phyloP scores from a whole-genome alignment of 2,797 vertebrate genomes.

The Lithobates pipiens region DNA sequence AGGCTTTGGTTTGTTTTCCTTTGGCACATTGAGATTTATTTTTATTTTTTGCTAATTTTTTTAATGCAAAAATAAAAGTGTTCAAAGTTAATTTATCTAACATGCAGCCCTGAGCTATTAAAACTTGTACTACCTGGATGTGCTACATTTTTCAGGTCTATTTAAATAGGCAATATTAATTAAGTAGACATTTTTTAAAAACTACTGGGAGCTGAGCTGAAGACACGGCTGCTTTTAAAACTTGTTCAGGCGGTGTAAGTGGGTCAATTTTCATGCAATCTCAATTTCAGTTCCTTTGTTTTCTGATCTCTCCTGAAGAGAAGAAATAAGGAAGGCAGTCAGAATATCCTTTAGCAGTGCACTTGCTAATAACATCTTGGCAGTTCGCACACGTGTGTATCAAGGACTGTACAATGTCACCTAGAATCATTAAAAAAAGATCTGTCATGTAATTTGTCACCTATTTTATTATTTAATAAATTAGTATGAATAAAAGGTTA shows the following conservation, averaged over 20 bases:
- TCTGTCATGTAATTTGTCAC: not conserved
- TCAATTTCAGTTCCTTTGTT: slow-evolving; percentile 17
- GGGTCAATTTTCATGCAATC: slow-evolving; percentile 46
- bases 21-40: no score
- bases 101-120: not conserved
- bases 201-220: slow-evolving; percentile 15
- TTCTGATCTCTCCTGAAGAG: slow-evolving; percentile 21
- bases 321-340: not conserved
- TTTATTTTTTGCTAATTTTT: no score
- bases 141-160: not conserved
- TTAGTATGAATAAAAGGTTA: no score
- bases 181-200: slow-evolving; percentile 23
- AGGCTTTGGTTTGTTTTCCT: no score
- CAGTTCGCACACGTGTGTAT: slow-evolving; percentile 2
- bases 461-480: no score
- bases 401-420: slow-evolving; percentile 42
- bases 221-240: not conserved
- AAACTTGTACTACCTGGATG: not conserved
- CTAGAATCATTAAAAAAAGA: not conserved
- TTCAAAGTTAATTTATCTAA: not conserved
- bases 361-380: slow-evolving; percentile 11
- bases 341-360: not conserved
- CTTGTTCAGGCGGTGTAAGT: slow-evolving; percentile 48
- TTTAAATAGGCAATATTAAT: slow-evolving; percentile 20
- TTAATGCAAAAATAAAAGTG: not conserved